Base-by-base conservation (phyloP, 2,113 vertebrate species). In the Poeciliopsis turrubarensis region DNA sequence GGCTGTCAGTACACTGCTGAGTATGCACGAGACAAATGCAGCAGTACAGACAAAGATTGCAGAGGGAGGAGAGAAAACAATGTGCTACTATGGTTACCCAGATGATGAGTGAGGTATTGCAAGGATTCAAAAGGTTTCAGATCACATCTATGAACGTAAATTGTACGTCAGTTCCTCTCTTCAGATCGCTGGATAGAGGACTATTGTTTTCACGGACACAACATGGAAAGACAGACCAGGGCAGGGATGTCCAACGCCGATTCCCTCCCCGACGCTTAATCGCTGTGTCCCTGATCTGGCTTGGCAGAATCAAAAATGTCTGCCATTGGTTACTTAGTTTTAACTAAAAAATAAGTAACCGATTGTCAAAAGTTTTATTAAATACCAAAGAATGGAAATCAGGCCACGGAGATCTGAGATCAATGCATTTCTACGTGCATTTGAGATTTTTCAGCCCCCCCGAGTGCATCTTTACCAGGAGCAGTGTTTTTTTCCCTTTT, bases 401-500 rank as follows among this genome's bases (percentile, higher is more conserved):
- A 25, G 51, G 2, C 3, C 51, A 57, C 25, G 11, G 22, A 22
- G 25, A 25, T 57, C 25, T 57, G 4, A 12, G 51, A 54, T 54
- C 25, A 57, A 7, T n/a, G 5, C 8, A 57, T 57, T 7, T 25
- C 22, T 57, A n/a, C 51, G 10, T 3, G 1, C 60, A 47, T 22
- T 22, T 27, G 29, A 14, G 62, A 64, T 60, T 77, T 73, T 44
- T 70, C 27, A 63, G 29, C 63, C 37, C 70, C 37, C 31, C 70
- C 34, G 10, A 57, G 65, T 47, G 51, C 3, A 11, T 68, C 68
- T 68, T 54, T 14, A 39, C 68, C 64, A 57, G 61, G 32, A 41
- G 37, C 19, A 30, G 25, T 30, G 63, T 60, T 82, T 70, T 47
- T 47, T 77, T 11, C 75, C 30, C 75, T 84, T 70, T 57, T 57